Evolutionary conservation across 2,113 vertebrate genomes (phyloP).

Genomic region (Glaucomys volans): DNA sequence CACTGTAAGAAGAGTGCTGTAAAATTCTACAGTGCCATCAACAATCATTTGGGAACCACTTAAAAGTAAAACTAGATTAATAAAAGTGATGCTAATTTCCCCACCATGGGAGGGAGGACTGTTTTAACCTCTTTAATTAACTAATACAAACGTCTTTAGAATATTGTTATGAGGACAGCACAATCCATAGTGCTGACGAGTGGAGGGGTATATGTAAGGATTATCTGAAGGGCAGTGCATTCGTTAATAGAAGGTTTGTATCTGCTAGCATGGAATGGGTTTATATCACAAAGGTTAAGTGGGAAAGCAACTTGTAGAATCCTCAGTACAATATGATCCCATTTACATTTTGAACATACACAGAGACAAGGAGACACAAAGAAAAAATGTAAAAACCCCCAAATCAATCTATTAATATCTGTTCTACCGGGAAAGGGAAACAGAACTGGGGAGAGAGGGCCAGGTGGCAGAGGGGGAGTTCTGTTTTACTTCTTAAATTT

Average conservation of each 20-base stretch:
- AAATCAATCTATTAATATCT: neutral
- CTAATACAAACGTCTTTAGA: neutral
- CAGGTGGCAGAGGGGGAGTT: neutral
- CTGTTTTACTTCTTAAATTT: neutral
- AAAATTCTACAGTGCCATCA: neutral
- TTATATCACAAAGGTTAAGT: neutral
- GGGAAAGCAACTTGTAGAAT: neutral
- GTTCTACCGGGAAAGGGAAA: neutral
- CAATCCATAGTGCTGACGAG: neutral
- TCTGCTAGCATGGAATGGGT: neutral
- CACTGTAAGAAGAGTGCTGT: neutral
- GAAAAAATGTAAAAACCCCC: neutral
- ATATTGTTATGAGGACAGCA: neutral
- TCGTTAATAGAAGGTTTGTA: neutral
- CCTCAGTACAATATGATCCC: neutral
- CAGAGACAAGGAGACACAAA: neutral
- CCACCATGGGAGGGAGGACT: neutral
- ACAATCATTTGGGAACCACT: neutral
- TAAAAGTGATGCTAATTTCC: constrained; percentile 22
- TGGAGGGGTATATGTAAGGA: neutral
- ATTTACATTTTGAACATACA: neutral
- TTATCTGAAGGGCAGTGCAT: neutral
- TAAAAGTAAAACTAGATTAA: constrained; percentile 53
- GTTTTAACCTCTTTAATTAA: constrained; percentile 33
- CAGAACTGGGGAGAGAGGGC: neutral